Conservation (phyloP, 1,140 invertebrate species). For the Drosophila ficusphila region DNA sequence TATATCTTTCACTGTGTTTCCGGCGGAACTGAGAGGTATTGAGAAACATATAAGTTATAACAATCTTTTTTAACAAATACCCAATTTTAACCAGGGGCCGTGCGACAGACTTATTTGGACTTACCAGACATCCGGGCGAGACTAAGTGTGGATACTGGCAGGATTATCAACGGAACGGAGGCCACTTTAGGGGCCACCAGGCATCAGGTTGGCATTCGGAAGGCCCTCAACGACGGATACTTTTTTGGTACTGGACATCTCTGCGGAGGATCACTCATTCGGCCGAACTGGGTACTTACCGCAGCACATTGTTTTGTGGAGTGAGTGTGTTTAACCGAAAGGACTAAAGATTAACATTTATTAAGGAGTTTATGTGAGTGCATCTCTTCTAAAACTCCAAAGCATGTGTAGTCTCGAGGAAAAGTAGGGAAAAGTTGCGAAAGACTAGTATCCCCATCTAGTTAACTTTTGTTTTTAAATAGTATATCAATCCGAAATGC, state of each 20-base stretch:
- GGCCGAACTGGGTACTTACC: constrained; percentile 71
- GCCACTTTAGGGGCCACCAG: constrained; percentile 58
- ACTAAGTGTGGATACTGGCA: constrained; percentile 52
- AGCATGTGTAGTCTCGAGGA: no score
- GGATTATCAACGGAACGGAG: constrained; percentile 75
- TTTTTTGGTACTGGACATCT: constrained; percentile 76
- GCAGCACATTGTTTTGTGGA: constrained; percentile 85
- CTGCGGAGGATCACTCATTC: constrained; percentile 83
- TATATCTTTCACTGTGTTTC: not conserved
- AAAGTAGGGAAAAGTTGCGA: no score
- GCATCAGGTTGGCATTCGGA: constrained; percentile 78
- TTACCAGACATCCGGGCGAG: constrained; percentile 26
- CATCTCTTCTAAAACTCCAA: not conserved
- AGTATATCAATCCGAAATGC: no score
- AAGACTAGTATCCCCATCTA: no score
- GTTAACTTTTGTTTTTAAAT: no score
- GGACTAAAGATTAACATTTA: no score
- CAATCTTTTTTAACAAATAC: not conserved
- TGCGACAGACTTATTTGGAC: not conserved
- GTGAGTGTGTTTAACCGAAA: constrained; percentile 58
- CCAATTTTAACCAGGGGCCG: not conserved
- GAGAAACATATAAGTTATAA: not conserved
- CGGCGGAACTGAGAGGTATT: not conserved
- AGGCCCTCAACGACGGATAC: constrained; percentile 67
- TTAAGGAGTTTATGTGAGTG: not conserved